Conservation (phyloP, 2,113 vertebrate species). For the Murina feae region DNA sequence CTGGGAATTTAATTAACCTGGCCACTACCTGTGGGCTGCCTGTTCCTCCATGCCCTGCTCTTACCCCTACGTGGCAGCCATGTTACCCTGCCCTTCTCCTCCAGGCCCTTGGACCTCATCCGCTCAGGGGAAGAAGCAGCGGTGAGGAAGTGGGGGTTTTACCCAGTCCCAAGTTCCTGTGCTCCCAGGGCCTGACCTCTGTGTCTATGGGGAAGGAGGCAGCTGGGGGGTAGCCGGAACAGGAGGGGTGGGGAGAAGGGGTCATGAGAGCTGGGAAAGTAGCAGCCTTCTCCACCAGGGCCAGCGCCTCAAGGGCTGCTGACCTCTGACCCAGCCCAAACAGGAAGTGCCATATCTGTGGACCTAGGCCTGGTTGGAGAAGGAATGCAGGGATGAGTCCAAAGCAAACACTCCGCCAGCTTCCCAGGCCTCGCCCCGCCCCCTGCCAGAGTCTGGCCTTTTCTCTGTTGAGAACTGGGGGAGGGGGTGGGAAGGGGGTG, state of each 20-base stretch:
- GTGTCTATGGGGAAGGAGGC: not conserved
- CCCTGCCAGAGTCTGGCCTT: conserved; percentile 31
- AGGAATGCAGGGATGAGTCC: conserved; percentile 68
- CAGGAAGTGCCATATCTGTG: conserved; percentile 74
- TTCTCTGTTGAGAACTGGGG: not conserved
- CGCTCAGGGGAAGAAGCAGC: not conserved
- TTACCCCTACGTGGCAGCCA: not conserved
- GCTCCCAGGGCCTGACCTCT: not conserved
- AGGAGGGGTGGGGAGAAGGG: not conserved
- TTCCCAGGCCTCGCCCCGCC: conserved; percentile 59
- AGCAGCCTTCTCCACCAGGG: not conserved
- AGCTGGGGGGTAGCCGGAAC: not conserved
- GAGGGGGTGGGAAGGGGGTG: not conserved
- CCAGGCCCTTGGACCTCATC: not conserved
- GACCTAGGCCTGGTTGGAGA: conserved; percentile 42
- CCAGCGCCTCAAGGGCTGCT: conserved; percentile 46
- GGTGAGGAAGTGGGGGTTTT: not conserved
- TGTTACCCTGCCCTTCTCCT: not conserved
- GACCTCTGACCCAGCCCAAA: conserved; percentile 69
- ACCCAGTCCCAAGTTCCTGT: not conserved
- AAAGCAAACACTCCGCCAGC: conserved; percentile 68
- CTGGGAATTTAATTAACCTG: not conserved
- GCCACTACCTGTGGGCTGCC: not conserved
- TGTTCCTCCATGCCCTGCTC: not conserved
- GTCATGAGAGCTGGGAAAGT: conserved; percentile 74